Evolutionary conservation across 1,140 invertebrate species (phyloP), one percentile per base, ranked within the genome.

Genomic region (Bombus breviceps): DNA sequence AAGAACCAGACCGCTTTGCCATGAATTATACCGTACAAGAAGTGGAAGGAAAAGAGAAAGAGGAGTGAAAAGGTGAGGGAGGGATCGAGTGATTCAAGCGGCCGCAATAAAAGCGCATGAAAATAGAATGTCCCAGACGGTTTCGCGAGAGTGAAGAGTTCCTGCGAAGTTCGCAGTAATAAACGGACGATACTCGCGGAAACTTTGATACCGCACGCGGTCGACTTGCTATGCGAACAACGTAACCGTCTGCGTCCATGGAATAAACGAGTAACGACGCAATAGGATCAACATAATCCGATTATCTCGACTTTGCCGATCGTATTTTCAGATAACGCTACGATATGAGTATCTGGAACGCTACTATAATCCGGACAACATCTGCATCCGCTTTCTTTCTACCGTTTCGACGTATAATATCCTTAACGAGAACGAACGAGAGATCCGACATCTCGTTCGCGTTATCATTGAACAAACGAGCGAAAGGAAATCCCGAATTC

Each of bases 391-490:
- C 71, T 59, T 75, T 77, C 73, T 34, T 57, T 37, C 57, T 41
- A 53, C 18, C 37, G n/a, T 82, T 88, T 57, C 34, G 22, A 71
- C 74, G 72, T 57, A 79, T 84, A 88, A 89, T 88, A 68, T 57
- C 32, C 64, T 64, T 62, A 78, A 81, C 34, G 34, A 76, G 79
- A 39, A 86, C 18, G 39, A 8, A 34, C 72, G 72, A 22, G 9
- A 1, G 18, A 37, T 6, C n/a, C n/a, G 66, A 77, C 37, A 32
- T 76, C 59, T 32, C 28, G 73, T 39, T n/a, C 34, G 32, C 47
- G 43, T 72, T 72, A 74, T 74, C 62, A 39, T n/a, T 6, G 41
- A 57, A 66, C 12, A 37, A 28, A 18, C 37, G 41, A 77, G 72
- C 41, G 59, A 85, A 73, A 81, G 71, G 47, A 53, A 75, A 64